phyloP scores from a whole-genome alignment of 1,140 invertebrate genomes.

The Rhagoletis zephyria region DNA sequence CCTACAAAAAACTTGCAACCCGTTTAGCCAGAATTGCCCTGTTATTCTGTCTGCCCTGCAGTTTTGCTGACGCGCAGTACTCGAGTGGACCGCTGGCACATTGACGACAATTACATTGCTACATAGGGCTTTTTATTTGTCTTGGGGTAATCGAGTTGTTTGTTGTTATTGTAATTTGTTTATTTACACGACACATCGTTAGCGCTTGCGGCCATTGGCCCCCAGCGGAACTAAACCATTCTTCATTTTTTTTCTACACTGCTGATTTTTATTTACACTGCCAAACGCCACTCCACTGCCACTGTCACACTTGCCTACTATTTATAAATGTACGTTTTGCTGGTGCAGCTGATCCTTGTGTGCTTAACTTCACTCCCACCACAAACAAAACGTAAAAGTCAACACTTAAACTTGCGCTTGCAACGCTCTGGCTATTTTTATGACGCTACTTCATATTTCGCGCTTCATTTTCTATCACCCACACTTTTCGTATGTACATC shows the following conservation, averaged over 20 bases:
- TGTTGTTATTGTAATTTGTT: slow-evolving; percentile 30
- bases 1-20: too few species aligned
- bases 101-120: slow-evolving; percentile 10
- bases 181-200: slow-evolving; percentile 46
- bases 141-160: neutral
- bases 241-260: slow-evolving; percentile 51
- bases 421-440: neutral
- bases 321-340: neutral
- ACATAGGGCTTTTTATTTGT: neutral
- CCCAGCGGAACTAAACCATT: slow-evolving; percentile 53
- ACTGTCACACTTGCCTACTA: neutral
- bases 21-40: too few species aligned
- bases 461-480: neutral
- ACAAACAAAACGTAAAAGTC: neutral
- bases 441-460: neutral
- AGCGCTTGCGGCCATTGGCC: slow-evolving; percentile 40
- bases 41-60: neutral
- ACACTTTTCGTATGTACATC: neutral
- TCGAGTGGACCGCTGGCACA: neutral
- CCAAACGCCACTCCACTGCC: neutral
- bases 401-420: slow-evolving; percentile 10
- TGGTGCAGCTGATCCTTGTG: slow-evolving; percentile 19
- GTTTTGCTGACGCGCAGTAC: neutral
- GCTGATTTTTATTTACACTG: slow-evolving; percentile 26
- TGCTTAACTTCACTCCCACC: slow-evolving; percentile 19